Percentiles rank a stretch among this genome's conserved stretches.
Evolutionary conservation across 2,113 vertebrate genomes (phyloP).

Genomic region (Embiotoca jacksoni): DNA sequence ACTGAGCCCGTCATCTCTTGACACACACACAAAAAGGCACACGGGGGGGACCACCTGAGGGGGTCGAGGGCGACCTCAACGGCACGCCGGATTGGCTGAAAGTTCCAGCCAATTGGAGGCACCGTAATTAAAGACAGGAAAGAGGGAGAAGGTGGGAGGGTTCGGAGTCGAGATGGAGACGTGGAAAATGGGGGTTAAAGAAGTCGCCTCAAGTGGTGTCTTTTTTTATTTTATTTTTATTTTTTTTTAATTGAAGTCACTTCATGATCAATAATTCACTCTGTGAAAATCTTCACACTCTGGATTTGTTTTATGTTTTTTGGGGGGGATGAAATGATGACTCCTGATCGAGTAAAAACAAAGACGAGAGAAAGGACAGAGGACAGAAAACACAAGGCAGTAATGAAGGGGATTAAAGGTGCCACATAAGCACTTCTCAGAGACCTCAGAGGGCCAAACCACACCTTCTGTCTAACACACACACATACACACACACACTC

Average conservation of each 20-base stretch:
- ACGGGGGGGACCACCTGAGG: constrained; percentile 56
- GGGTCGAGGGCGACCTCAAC: constrained; percentile 52
- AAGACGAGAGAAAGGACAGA: neutral
- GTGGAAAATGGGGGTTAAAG: constrained; percentile 7
- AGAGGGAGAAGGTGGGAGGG: constrained; percentile 42
- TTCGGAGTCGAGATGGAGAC: constrained; percentile 30
- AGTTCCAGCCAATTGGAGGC: constrained; percentile 73
- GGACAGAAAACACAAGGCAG: constrained; percentile 19
- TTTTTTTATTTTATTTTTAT: neutral
- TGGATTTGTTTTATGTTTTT: neutral
- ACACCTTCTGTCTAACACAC: constrained; percentile 53
- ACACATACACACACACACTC: neutral
- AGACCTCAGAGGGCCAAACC: constrained; percentile 47
- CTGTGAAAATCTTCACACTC: neutral
- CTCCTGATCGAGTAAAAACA: neutral
- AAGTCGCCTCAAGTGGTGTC: neutral
- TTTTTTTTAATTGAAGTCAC: neutral
- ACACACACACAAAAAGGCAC: constrained; percentile 37
- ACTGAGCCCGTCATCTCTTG: constrained; percentile 45
- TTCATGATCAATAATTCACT: neutral
- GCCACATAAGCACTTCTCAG: constrained; percentile 76
- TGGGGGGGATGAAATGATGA: neutral
- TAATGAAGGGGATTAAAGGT: constrained; percentile 48
- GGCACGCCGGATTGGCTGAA: constrained; percentile 71
- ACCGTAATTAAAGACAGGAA: constrained; percentile 69